Evolutionary conservation across 2,888 invertebrate species (phyloP).

Genomic region (Pollenia griseotomentosa): DNA sequence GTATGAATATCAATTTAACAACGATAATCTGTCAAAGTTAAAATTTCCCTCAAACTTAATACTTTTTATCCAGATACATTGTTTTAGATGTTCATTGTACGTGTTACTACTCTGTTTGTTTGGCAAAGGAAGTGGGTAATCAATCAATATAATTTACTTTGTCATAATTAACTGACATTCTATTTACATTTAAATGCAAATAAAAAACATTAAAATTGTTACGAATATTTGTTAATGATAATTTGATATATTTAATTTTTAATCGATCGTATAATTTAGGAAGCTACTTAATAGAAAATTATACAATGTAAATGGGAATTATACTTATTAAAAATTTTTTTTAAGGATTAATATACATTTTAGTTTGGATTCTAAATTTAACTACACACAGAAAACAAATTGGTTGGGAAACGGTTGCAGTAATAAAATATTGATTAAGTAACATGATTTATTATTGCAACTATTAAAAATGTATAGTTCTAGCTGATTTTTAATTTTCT

Average conservation of each 20-base stretch:
- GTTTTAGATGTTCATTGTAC: conserved; percentile 3
- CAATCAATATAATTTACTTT: conserved; percentile 77
- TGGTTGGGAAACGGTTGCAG: no score
- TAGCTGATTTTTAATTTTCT: no score
- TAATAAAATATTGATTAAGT: no score
- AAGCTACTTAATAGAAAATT: neutral
- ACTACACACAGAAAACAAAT: no score
- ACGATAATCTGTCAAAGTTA: conserved; percentile 76
- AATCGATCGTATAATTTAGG: neutral
- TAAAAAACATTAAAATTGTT: conserved; percentile 6
- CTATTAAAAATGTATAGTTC: no score
- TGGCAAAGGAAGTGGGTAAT: conserved; percentile 70
- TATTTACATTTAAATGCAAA: conserved; percentile 5
- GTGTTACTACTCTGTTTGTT: neutral
- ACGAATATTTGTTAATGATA: neutral
- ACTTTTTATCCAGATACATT: conserved; percentile 28
- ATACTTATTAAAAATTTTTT: neutral
- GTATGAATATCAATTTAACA: conserved; percentile 68
- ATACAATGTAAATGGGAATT: no score
- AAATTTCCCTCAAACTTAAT: conserved; percentile 64
- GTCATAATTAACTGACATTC: conserved; percentile 50
- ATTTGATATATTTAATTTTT: neutral
- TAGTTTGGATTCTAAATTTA: neutral
- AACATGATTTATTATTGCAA: no score
- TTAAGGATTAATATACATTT: neutral